A percentile compares a stretch with the other conserved stretches of the same genome.
Conservation (phyloP, 2,113 vertebrate species). For the Grammomys surdaster region DNA sequence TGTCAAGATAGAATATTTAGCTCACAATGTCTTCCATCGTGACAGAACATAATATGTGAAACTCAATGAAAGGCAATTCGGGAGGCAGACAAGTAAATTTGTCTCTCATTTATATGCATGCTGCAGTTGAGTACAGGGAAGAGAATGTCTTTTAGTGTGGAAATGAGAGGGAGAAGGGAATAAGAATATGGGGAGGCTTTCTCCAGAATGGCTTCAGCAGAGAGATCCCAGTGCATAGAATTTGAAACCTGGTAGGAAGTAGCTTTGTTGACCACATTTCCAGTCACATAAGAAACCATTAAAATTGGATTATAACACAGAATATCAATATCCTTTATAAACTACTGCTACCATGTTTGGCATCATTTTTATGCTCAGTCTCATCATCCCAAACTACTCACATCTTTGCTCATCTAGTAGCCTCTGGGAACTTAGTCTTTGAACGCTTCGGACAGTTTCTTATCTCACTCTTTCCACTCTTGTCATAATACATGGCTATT, state of each 20-base stretch:
- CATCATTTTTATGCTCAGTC: background rate
- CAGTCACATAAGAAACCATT: background rate
- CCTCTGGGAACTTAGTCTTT: background rate
- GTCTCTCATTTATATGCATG: conserved; percentile 55
- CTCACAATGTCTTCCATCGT: conserved; percentile 56
- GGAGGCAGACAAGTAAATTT: conserved; percentile 65
- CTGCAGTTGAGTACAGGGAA: background rate
- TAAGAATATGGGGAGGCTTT: background rate
- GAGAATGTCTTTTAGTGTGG: background rate
- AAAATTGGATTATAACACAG: background rate
- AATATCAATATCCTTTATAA: background rate
- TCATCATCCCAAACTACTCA: background rate
- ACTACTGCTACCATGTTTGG: background rate
- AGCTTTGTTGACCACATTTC: background rate
- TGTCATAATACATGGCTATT: background rate
- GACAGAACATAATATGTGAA: conserved; percentile 58
- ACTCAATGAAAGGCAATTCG: conserved; percentile 57
- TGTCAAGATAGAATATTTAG: conserved; percentile 60
- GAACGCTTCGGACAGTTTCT: background rate
- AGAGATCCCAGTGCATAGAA: background rate
- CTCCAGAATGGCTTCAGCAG: background rate
- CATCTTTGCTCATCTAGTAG: background rate
- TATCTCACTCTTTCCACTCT: background rate
- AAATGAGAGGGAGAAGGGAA: background rate
- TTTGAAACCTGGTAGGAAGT: background rate